Evolutionary conservation across 2,113 vertebrate genomes (phyloP), one percentile per base, ranked within the genome.

Genomic region (Scatophagus argus): DNA sequence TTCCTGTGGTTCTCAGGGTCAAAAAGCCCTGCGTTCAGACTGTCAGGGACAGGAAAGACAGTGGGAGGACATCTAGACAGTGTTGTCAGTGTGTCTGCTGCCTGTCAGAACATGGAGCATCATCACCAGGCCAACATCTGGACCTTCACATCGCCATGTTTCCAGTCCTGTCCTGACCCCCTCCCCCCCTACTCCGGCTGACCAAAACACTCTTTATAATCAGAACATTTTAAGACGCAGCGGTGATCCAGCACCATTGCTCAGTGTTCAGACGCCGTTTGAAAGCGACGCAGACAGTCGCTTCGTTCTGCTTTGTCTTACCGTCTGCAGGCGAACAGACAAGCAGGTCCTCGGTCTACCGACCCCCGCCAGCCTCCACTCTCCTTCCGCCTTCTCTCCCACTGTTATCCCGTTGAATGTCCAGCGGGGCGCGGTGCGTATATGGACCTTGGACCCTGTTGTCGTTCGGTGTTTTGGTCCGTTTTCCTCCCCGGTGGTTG

Each of bases 71-170:
- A 78, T 25, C 19, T 41, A 47, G 49, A 62, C 60, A n/a, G n/a
- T 1, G 34, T 8, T 21, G 58, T 79, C 32, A 32, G 23, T 16
- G 14, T 14, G 38, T 16, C n/a, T 41, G 23, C 14, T 36, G 39
- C 27, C 12, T 46, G 66, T 58, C 39, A 25, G 23, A 16, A 58
- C 44, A 25, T 4, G 66, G 54, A 76, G 44, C 75, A 64, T 64
- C 79, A 49, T 39, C 70, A 79, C 3, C 64, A 76, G 83, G 77
- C 77, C 82, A 72, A 44, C 83, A 79, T 79, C 72, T 83, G 83
- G 71, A 55, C 47, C 64, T 6, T 11, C 21, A 3, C 31, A 3
- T 0, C 38, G 43, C 51, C 55, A 17, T 63, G 51, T 51, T 34
- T 31, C 17, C 41, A 6, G 46, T 13, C 34, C 63, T 10, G 34